Conservation (phyloP, 2,888 invertebrate genomes). For the Elegia similella region DNA sequence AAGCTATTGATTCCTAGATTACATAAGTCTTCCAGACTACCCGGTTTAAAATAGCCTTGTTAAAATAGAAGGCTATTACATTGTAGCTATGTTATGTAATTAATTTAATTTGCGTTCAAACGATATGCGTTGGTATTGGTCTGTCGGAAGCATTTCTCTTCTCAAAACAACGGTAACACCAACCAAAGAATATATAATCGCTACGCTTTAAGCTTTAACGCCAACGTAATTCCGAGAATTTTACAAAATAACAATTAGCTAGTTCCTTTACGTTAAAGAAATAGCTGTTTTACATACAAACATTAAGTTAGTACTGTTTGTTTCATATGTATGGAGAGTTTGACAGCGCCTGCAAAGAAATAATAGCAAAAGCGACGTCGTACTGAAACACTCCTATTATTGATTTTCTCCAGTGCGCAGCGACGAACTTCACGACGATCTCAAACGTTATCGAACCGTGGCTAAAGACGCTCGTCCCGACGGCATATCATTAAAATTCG, state of each 20-base stretch:
- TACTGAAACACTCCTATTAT: constrained; percentile 18
- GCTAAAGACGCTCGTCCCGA: constrained; percentile 23
- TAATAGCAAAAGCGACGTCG: constrained; percentile 10
- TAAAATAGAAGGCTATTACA: neutral
- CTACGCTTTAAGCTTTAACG: too few relatives aligned
- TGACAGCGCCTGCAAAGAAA: neutral
- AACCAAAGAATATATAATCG: too few relatives aligned
- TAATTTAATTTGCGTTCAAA: neutral
- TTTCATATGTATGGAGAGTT: neutral
- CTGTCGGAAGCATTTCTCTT: neutral
- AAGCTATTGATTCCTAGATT: neutral
- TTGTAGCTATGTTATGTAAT: constrained; percentile 4
- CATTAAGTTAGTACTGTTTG: neutral
- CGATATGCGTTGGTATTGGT: neutral
- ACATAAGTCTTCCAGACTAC: neutral
- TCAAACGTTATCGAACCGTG: constrained; percentile 27
- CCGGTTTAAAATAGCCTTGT: neutral
- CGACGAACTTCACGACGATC: constrained; percentile 20
- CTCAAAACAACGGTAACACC: neutral
- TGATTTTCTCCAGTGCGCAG: constrained; percentile 26
- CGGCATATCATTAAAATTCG: constrained; percentile 12
- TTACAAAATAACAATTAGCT: neutral
- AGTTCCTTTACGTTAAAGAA: too few relatives aligned
- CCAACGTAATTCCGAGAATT: neutral
- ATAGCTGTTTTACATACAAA: too few relatives aligned